Percentiles rank a stretch among this genome's conserved stretches.
phyloP scores from a whole-genome alignment of 2,113 vertebrate genomes.

The Oryzias javanicus region DNA sequence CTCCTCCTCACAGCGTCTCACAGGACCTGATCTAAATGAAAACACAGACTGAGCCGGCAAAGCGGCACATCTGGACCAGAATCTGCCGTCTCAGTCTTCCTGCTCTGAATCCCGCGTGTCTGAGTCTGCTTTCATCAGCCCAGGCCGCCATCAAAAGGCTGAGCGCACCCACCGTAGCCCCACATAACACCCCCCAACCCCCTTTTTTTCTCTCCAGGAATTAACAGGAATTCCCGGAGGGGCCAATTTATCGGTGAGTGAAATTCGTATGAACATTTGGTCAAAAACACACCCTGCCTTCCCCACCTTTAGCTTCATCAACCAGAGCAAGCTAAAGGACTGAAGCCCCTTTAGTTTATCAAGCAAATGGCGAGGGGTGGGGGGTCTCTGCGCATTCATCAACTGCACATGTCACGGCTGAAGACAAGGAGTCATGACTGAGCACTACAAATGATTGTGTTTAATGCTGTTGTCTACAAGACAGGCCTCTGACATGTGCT shows the following conservation, averaged over 20 bases:
- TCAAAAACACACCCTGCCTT: conserved; percentile 26
- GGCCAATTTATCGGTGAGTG: conserved; percentile 76
- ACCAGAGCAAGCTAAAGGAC: conserved; percentile 1
- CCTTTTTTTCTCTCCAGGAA: conserved; percentile 49
- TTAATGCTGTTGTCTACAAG: no score
- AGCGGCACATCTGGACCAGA: conserved; percentile 8
- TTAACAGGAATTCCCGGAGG: conserved; percentile 72
- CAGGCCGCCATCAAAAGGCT: conserved; percentile 63
- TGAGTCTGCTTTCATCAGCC: conserved; percentile 62
- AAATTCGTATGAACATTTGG: conserved; percentile 71
- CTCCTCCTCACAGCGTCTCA: conserved; percentile 4
- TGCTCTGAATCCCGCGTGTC: conserved; percentile 42
- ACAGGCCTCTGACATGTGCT: no score
- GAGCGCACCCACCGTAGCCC: conserved; percentile 49
- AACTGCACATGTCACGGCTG: background rate
- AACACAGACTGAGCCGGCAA: conserved; percentile 4
- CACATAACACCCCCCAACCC: conserved; percentile 39
- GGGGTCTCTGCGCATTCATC: no score
- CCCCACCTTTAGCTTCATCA: conserved; percentile 42
- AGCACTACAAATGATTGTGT: no score
- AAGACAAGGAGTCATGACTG: background rate
- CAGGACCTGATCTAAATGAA: background rate
- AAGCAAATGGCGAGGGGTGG: background rate
- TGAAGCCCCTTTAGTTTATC: conserved; percentile 1
- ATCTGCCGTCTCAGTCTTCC: conserved; percentile 29